Evolutionary conservation across 2,797 vertebrate species (phyloP).

Genomic region (Molossus alvarezi): DNA sequence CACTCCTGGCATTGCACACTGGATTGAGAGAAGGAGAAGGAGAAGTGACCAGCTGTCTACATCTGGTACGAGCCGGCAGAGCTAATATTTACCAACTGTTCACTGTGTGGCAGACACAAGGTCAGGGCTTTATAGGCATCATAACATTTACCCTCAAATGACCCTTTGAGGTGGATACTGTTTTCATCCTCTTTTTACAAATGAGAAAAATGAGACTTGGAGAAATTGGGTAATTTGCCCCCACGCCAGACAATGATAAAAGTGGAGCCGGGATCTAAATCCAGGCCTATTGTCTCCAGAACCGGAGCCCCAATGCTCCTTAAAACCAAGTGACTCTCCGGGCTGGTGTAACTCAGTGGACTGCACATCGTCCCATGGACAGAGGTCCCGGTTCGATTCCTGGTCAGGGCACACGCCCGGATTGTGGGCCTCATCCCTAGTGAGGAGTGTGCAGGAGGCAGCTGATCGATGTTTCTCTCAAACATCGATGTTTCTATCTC

Average conservation of each 20-base stretch:
- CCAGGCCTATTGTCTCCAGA: neutral
- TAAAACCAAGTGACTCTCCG: neutral
- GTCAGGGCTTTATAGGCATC: neutral
- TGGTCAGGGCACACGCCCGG: no score
- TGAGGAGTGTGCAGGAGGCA: no score
- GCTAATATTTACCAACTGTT: neutral
- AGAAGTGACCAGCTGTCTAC: neutral
- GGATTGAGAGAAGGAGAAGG: neutral
- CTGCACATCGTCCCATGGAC: no score
- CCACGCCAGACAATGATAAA: neutral
- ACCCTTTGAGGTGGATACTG: neutral
- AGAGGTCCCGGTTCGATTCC: no score
- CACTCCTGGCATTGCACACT: neutral
- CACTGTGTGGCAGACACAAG: neutral
- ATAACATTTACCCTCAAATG: neutral
- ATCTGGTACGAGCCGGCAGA: neutral
- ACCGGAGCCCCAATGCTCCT: neutral
- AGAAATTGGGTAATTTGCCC: slow-evolving; percentile 24
- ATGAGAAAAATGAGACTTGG: neutral
- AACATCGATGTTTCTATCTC: no score
- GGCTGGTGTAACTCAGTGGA: no score
- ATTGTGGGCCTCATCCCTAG: no score
- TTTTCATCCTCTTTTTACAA: slow-evolving; percentile 27
- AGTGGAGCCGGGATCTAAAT: neutral
- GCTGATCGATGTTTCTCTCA: no score